Evolutionary conservation across 1,140 invertebrate species (phyloP).

Genomic region (Drosophila kohkoa): DNA sequence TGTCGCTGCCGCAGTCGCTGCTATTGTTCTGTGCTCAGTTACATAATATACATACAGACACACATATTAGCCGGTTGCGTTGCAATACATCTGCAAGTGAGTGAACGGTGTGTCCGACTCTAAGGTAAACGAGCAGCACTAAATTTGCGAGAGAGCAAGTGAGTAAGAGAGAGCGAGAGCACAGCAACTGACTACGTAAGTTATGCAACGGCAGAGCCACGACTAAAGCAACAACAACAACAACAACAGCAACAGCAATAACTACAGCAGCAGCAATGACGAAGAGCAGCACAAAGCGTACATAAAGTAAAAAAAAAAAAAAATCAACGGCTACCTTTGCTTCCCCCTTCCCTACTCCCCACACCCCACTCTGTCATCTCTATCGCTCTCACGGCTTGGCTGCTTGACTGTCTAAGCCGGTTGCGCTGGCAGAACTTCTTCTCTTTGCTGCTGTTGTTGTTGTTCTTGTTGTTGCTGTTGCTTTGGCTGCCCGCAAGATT

Average conservation of each 20-base stretch:
- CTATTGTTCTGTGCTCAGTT: constrained; percentile 24
- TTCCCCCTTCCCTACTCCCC: neutral
- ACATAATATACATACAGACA: constrained; percentile 15
- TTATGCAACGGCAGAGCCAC: constrained; percentile 43
- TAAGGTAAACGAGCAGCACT: neutral
- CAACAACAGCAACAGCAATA: neutral
- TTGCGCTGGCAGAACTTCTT: constrained; percentile 15
- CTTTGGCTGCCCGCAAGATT: constrained; percentile 61
- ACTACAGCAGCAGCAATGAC: neutral
- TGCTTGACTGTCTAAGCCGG: constrained; percentile 7
- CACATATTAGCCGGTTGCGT: constrained; percentile 35
- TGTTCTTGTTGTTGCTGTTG: constrained; percentile 7
- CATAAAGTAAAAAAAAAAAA: constrained; percentile 15
- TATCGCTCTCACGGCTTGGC: no score
- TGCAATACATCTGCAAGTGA: constrained; percentile 12
- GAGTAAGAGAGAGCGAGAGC: constrained; percentile 1
- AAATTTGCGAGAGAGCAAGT: neutral
- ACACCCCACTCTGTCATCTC: neutral
- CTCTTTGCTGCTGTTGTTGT: constrained; percentile 17
- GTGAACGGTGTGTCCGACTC: neutral
- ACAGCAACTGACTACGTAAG: constrained; percentile 26
- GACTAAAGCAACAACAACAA: constrained; percentile 8
- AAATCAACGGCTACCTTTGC: constrained; percentile 8
- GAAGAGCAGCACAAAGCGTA: constrained; percentile 34
- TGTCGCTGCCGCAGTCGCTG: neutral